Base-by-base conservation (phyloP, 2,797 vertebrate genomes). In the Cyprinodon diabolis region DNA sequence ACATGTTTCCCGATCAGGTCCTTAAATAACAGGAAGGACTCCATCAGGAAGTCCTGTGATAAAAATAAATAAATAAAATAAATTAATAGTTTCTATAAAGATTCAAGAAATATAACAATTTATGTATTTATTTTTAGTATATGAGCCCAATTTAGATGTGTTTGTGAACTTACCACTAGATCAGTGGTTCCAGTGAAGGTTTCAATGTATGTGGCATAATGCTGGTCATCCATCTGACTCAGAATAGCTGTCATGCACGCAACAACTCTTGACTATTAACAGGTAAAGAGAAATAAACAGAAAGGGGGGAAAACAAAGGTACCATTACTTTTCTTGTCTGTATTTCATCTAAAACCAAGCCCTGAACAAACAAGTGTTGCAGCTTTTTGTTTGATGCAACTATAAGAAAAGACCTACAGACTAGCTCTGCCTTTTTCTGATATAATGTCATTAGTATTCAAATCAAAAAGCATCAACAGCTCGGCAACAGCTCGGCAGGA, bases 201-300 rank as follows among this genome's bases (percentile, higher is more conserved):
- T 90, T 98, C 97, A 47, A 99, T 97, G 87, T 98, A 99, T 43
- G 90, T 86, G 7, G 94, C 94, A 66, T 99, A 99, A 92, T 99
- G 98, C 45, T 89, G 94, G 86, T 98, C 96, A 0, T 88, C 94
- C 97, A 99, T 99, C 94, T 99, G 97, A 84, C 95, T 95, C 76
- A 99, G 94, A 85, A 98, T 97, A 0, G 98, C 97, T 45, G 98
- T 99, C 98, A 99, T 99, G 80, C 97, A 99, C 0, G 97, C 97
- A 71, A 99, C 97, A 82, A 98, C 98, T 80, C 96, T 95, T 88
- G 97, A 98, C 98, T 99, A 81, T 30, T 30, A 6, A 57, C 68
- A 77, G 10, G 47, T 15, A 71, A 69, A 77, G 60, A 9, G 43
- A 7, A 60, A 69, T 51, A 47, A 66, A 70, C 55, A 25, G 13